phyloP scores from a whole-genome alignment of 2,797 vertebrate genomes.

The Amniataba percoides region DNA sequence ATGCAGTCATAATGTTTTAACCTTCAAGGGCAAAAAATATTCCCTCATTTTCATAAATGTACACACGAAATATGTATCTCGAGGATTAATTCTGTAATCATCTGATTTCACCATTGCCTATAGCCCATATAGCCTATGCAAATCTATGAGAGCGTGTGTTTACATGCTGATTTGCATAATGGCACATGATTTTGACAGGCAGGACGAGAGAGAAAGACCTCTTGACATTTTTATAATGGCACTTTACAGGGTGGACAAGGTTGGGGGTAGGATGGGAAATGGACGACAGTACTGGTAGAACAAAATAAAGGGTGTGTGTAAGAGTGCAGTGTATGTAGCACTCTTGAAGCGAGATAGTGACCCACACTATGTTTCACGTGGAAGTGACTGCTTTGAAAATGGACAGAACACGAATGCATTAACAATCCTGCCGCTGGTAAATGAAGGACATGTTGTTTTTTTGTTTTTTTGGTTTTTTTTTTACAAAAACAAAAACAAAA shows the following conservation, averaged over 20 bases:
- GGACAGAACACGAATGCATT: slow-evolving; percentile 18
- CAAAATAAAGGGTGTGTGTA: slow-evolving; percentile 71
- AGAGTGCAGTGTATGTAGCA: slow-evolving; percentile 53
- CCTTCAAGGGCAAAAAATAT: slow-evolving; percentile 54
- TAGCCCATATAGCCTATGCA: slow-evolving; percentile 74
- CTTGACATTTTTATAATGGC: slow-evolving; percentile 86
- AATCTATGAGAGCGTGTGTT: slow-evolving; percentile 78
- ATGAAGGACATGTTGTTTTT: slow-evolving; percentile 3
- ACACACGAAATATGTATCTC: slow-evolving; percentile 47
- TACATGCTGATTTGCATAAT: slow-evolving; percentile 83
- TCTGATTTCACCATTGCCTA: slow-evolving; percentile 62
- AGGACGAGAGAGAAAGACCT: slow-evolving; percentile 73
- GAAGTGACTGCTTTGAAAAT: slow-evolving; percentile 15
- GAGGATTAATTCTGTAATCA: slow-evolving; percentile 66
- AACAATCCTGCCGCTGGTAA: neutral
- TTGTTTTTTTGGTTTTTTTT: no score
- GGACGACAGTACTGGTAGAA: slow-evolving; percentile 55
- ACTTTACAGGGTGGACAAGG: slow-evolving; percentile 82
- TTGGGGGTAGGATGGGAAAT: slow-evolving; percentile 71
- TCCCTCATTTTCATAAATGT: slow-evolving; percentile 49
- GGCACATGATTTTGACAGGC: slow-evolving; percentile 82
- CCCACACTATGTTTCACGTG: slow-evolving; percentile 37
- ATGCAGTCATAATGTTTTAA: slow-evolving; percentile 41
- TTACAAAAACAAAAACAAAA: neutral
- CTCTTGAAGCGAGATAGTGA: slow-evolving; percentile 54